Base-by-base conservation (phyloP, 2,888 invertebrate species). In the Orchestes rusci region DNA sequence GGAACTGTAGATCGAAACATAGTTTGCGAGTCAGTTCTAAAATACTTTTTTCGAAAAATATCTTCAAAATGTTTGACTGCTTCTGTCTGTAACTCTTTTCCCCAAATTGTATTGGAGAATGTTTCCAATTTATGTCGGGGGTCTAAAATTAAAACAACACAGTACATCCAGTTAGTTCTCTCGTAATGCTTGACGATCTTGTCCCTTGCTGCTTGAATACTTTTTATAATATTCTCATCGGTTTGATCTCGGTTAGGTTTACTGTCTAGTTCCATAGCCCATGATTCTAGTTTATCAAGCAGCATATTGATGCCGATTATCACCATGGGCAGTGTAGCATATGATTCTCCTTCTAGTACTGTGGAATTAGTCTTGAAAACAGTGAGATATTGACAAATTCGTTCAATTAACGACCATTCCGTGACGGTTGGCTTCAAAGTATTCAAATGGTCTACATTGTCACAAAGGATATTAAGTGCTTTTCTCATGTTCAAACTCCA, bases 241-340 rank as follows among this genome's bases (percentile, higher is more conserved):
- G 19, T 44, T 18, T 34, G 20, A 36, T 48, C 44, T 41, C 41
- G 34, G 18, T 37, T 23, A 28, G 34, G 12, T 35, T 45, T 47
- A 23, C 29, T 45, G 32, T 49, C 38, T 16, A 38, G 36, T 31
- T 45, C 42, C 16, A 33, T 8, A 33, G 36, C 42, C 49, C 45
- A 49, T 20, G 30, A 16, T 45, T 45, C 39, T 31, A 49, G 39
- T 37, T 35, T 49, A 34, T 49, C 47, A 33, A 44, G 12, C 10
- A 48, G 31, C 32, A 48, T 39, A 39, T 51, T 48, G 16, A 48
- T 43, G 33, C 45, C 45, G 34, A 51, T 45, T 43, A 48, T 32
- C 13, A 52, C 52, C 48, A 49, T 50, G 15, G 51, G 40, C 29
- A 52, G 19, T 32, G 52, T 53, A 36, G 35, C 39, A 43, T 53